Base-by-base conservation (phyloP, 2,888 invertebrate species). In the Drosophila meridionalis region DNA sequence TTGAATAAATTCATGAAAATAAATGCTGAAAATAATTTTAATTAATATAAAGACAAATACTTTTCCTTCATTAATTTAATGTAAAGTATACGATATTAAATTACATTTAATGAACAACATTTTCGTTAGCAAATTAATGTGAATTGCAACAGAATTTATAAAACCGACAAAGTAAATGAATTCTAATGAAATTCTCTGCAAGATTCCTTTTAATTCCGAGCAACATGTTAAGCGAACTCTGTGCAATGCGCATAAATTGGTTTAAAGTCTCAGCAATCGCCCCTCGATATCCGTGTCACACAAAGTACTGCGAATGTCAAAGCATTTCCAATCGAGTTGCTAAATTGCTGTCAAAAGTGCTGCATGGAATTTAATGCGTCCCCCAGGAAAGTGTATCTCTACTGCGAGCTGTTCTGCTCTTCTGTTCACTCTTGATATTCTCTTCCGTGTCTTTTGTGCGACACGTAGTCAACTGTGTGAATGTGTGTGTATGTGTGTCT, bases 381-480 rank as follows among this genome's bases (percentile, higher is more conserved):
- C 38, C 42, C 43, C 8, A 43, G 38, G 30, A 50, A 6, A n/a
- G 8, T 14, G 53, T 7, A 34, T 45, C 9, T 4, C 26, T n/a
- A 42, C n/a, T 34, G 11, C 20, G 20, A 20, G 11, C 26, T 14
- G 14, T 28, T 6, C 47, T 12, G 26, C 5, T 42, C 20, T 14
- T 69, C 38, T 55, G 47, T 40, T 9, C 4, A n/a, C 7, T 26
- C n/a, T 32, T 34, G 8, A 36, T 43, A 43, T 7, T 11, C 14
- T 32, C 38, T 48, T 28, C 14, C 43, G 20, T 47, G 20, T 50
- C 55, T 14, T 56, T 38, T 45, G 32, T 48, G 20, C 9, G 30
- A 55, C 65, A 72, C 59, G 72, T 64, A n/a, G 38, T n/a, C 34
- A 61, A 45, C 60, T 32, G 34, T 45, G 47, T 56, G 38, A 43